Evolutionary conservation across 2,113 vertebrate genomes (phyloP).

Genomic region (Otis tarda): DNA sequence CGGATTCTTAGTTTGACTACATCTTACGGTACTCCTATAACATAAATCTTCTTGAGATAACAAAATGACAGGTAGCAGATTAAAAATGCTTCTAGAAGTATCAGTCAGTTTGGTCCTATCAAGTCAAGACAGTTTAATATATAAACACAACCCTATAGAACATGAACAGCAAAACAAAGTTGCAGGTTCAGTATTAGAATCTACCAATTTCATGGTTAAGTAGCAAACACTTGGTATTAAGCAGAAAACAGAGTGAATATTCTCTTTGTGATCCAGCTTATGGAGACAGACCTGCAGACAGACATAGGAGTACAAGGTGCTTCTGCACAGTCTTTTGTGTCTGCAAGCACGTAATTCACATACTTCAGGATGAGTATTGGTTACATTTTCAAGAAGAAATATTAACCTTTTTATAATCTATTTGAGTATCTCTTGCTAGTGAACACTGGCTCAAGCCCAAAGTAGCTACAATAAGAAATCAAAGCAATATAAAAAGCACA

Average conservation of each 20-base stretch:
- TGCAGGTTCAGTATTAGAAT: neutral
- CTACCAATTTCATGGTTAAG: neutral
- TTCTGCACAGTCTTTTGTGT: neutral
- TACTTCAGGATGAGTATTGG: neutral
- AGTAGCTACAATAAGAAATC: neutral
- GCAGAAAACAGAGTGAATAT: neutral
- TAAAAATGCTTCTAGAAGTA: neutral
- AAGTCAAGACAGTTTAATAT: neutral
- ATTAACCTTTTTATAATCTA: neutral
- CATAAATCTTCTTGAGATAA: neutral
- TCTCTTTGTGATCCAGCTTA: neutral
- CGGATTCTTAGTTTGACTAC: neutral
- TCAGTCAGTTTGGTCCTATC: neutral
- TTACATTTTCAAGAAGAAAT: neutral
- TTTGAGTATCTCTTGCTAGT: neutral
- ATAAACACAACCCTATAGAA: neutral
- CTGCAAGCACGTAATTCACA: neutral
- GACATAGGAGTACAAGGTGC: neutral
- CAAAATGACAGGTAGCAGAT: neutral
- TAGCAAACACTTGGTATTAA: neutral
- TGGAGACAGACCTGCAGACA: neutral
- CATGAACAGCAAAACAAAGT: neutral
- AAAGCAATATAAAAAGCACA: neutral
- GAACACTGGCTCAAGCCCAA: neutral
- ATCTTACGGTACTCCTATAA: neutral